Percentiles rank a stretch among this genome's conserved stretches.
phyloP scores from a whole-genome alignment of 2,888 invertebrate species.

The Phragmatobia fuliginosa region DNA sequence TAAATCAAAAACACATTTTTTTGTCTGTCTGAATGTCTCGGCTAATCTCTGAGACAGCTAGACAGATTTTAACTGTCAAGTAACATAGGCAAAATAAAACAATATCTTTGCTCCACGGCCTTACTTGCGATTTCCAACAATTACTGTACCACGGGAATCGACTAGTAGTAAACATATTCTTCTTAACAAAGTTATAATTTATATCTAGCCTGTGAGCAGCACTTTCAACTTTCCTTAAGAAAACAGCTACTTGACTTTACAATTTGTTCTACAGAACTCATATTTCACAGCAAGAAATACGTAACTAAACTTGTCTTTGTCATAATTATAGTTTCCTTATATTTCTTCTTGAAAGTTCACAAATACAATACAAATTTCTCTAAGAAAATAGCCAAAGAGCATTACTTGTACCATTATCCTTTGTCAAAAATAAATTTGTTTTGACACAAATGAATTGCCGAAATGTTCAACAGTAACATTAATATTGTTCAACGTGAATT shows the following conservation, averaged over 20 bases:
- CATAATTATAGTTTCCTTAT: conserved; percentile 12
- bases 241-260: background rate
- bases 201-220: background rate
- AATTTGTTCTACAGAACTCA: background rate
- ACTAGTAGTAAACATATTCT: background rate
- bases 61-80: no score
- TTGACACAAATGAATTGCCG: conserved; percentile 34
- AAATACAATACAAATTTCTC: background rate
- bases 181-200: background rate
- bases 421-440: conserved; percentile 44
- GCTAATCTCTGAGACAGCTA: no score
- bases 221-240: background rate
- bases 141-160: no score
- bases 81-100: no score
- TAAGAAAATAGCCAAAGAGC: conserved; percentile 12
- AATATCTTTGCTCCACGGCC: no score
- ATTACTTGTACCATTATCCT: conserved; percentile 37
- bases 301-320: background rate
- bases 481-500: background rate
- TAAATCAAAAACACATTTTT: no score
- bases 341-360: conserved; percentile 5
- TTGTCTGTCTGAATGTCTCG: no score
- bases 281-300: background rate
- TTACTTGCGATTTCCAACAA: no score
- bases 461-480: conserved; percentile 29